Conservation (phyloP, 1,140 invertebrate genomes). For the Achatina immaculata region DNA sequence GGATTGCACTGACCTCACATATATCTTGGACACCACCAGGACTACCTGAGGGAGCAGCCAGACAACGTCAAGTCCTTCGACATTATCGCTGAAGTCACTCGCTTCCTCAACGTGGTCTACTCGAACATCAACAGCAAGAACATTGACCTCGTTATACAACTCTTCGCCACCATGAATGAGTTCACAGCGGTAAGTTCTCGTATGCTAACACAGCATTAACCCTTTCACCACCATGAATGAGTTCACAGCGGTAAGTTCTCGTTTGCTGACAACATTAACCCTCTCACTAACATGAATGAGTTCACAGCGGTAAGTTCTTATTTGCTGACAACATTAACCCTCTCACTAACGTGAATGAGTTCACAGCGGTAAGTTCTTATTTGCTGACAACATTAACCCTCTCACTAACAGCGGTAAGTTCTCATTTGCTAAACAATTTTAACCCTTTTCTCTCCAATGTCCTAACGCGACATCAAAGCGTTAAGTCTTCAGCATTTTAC, state of each 20-base stretch:
- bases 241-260: slow-evolving; percentile 68
- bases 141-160: slow-evolving; percentile 69
- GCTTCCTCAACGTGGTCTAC: slow-evolving; percentile 70
- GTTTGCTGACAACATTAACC: background rate
- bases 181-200: slow-evolving; percentile 67
- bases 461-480: slow-evolving; percentile 67
- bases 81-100: slow-evolving; percentile 69
- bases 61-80: slow-evolving; percentile 72
- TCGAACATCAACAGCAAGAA: slow-evolving; percentile 69
- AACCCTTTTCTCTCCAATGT: slow-evolving; percentile 64
- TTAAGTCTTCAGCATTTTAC: slow-evolving; percentile 50
- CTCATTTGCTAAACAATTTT: slow-evolving; percentile 33
- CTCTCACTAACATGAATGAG: slow-evolving; percentile 69
- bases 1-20: too few species aligned
- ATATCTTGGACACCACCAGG: too few species aligned
- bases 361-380: slow-evolving; percentile 65
- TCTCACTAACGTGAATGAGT: slow-evolving; percentile 70
- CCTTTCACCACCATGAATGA: slow-evolving; percentile 70
- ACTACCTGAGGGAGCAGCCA: slow-evolving; percentile 70
- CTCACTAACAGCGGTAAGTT: slow-evolving; percentile 70
- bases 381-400: slow-evolving; percentile 28
- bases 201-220: background rate
- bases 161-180: slow-evolving; percentile 70
- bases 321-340: slow-evolving; percentile 28
- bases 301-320: slow-evolving; percentile 67